phyloP scores from a whole-genome alignment of 2,888 invertebrate species.

The Tribolium freemani region DNA sequence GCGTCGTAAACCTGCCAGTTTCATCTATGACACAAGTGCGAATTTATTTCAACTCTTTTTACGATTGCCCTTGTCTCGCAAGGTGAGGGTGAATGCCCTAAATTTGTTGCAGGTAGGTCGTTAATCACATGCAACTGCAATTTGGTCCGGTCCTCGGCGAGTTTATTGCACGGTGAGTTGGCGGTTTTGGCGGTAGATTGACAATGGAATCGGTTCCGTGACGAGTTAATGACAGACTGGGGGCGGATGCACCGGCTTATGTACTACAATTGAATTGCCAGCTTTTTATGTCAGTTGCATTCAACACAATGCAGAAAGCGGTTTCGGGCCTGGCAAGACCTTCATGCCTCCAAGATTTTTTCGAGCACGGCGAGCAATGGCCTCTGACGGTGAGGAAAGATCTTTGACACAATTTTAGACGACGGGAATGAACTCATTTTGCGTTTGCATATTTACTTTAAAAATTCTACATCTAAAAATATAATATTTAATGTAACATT shows the following conservation, averaged over 20 bases:
- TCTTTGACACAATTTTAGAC: neutral
- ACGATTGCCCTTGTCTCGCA: constrained; percentile 13
- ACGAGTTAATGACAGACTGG: constrained; percentile 34
- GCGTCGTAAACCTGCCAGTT: neutral
- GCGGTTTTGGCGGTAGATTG: constrained; percentile 22
- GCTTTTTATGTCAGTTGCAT: constrained; percentile 25
- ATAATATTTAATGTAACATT: no score
- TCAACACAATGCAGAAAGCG: constrained; percentile 10
- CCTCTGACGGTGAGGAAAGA: neutral
- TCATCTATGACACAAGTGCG: constrained; percentile 3
- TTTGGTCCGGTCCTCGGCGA: constrained; percentile 31
- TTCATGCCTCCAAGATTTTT: constrained; percentile 3
- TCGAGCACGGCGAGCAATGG: neutral
- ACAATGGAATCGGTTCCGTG: constrained; percentile 35
- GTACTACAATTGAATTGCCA: constrained; percentile 24
- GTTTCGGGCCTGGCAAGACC: constrained; percentile 4
- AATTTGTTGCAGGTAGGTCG: constrained; percentile 41
- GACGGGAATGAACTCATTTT: neutral
- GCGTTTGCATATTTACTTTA: no score
- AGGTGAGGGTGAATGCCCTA: constrained; percentile 29
- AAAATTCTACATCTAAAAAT: no score
- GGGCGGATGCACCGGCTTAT: constrained; percentile 30
- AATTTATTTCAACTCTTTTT: constrained; percentile 14
- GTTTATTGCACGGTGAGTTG: constrained; percentile 34
- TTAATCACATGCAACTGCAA: constrained; percentile 42